A percentile compares a stretch with the other conserved stretches of the same genome.
Evolutionary conservation across 1,140 invertebrate species (phyloP).

Genomic region (Anastrepha ludens): DNA sequence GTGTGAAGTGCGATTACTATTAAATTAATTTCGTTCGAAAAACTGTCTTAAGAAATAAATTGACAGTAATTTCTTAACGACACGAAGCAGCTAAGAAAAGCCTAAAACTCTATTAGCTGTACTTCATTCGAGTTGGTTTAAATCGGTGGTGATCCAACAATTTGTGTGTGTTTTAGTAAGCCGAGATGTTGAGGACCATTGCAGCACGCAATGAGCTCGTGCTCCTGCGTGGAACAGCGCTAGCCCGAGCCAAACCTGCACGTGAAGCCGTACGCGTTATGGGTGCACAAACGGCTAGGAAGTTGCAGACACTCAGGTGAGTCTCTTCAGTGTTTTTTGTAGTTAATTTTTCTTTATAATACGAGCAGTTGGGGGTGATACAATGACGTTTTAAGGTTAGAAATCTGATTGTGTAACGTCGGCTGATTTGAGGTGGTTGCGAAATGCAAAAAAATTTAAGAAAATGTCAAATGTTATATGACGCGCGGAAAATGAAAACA

Average conservation of each 20-base stretch:
- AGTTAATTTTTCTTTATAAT: neutral
- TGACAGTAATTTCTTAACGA: neutral
- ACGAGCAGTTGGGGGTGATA: neutral
- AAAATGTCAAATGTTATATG: conserved; percentile 7
- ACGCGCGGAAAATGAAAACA: neutral
- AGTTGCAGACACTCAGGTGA: conserved; percentile 65
- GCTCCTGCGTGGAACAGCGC: conserved; percentile 55
- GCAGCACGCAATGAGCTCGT: conserved; percentile 78
- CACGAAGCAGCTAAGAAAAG: neutral
- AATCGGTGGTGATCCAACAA: neutral
- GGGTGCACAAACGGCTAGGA: conserved; percentile 61
- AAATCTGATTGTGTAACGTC: conserved; percentile 52
- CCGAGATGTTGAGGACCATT: conserved; percentile 80
- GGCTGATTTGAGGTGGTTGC: conserved; percentile 13
- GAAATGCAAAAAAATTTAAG: neutral
- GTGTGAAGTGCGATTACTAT: conserved; percentile 23
- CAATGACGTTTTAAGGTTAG: conserved; percentile 57
- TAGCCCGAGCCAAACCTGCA: conserved; percentile 30
- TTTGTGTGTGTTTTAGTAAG: conserved; percentile 34
- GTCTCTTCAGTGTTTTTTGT: conserved; percentile 3
- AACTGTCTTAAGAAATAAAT: neutral
- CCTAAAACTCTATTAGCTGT: neutral
- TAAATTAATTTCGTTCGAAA: conserved; percentile 33
- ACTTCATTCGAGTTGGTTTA: neutral
- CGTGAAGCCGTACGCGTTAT: conserved; percentile 63